Evolutionary conservation across 2,113 vertebrate genomes (phyloP).

Genomic region (Calyptommatus sinebrachiatus): DNA sequence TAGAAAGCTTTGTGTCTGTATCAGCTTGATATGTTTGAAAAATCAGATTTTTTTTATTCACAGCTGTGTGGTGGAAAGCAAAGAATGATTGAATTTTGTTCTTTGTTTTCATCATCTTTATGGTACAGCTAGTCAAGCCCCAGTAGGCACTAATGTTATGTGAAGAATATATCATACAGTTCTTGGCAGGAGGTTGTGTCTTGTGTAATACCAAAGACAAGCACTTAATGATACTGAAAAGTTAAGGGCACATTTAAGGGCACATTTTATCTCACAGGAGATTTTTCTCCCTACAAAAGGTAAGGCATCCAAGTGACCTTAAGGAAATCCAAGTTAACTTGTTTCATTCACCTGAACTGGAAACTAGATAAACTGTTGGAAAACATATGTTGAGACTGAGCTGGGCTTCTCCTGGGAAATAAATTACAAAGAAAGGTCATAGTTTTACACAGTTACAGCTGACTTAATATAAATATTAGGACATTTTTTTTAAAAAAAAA

Average conservation of each 20-base stretch:
- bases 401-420: conserved; percentile 7
- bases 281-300: conserved; percentile 11
- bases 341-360: conserved; percentile 29
- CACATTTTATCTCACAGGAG: conserved; percentile 1
- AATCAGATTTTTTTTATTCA: conserved; percentile 7
- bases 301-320: background rate
- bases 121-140: background rate
- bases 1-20: background rate
- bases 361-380: conserved; percentile 28
- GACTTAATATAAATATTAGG: background rate
- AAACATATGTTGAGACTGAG: conserved; percentile 14
- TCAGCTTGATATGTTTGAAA: background rate
- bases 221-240: conserved; percentile 15
- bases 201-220: conserved; percentile 6
- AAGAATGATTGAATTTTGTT: conserved; percentile 11
- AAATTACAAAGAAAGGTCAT: conserved; percentile 3
- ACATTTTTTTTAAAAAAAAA: conserved; percentile 41
- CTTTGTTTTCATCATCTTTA: conserved; percentile 13
- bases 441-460: conserved; percentile 9
- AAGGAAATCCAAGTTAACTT: conserved; percentile 21
- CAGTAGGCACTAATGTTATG: conserved; percentile 3
- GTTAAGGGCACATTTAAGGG: background rate
- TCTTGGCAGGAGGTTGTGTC: conserved; percentile 3
- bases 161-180: conserved; percentile 7
- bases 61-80: background rate